Evolutionary conservation across 2,113 vertebrate genomes (phyloP), one percentile per base, ranked within the genome.

Genomic region (Petrocephalus microphthalmus): DNA sequence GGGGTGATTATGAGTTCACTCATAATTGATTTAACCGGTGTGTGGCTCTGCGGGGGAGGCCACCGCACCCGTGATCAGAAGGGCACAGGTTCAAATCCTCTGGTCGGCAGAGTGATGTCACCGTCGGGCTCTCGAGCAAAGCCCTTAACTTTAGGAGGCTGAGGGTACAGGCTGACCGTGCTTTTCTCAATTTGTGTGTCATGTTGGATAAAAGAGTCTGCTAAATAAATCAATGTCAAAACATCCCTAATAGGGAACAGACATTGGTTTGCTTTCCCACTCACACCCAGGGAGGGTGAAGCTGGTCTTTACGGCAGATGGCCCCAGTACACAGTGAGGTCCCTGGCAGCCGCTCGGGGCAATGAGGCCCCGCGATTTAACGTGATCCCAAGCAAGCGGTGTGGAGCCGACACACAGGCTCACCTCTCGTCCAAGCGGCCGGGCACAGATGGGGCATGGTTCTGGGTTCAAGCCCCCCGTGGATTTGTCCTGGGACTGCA

Each of bases 381-480:
- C 33, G n/a, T 4, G 2, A 42, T 2, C 15, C 22, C 33, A 25
- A 29, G 52, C 11, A 5, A 22, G 84, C 53, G 11, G 13, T 5
- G 3, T 11, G 15, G 86, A 56, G 33, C 42, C 25, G 64, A 51
- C 15, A 22, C 25, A 10, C 5, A 45, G 0, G 42, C 93, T 92
- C 91, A 99, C 98, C 96, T 99, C 97, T 89, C 96, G 97, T 74
- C 98, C 98, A 67, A 99, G 95, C 0, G 97, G 96, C 37, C 97
- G 96, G 45, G 98, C 96, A 94, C 98, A 99, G 92, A 99, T 99
- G 0, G 98, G 98, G 94, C 98, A 99, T 0, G 98, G 98, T 90
- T 99, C 98, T 67, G 98, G 98, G 93, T 99, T 99, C 93, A 98
- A 90, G 45, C 96, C 97, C 87, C 96, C 98, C 17, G 97, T 97